A percentile compares a stretch with the other conserved stretches of the same genome.
Evolutionary conservation across 2,113 vertebrate genomes (phyloP).

Genomic region (Odocoileus virginianus): DNA sequence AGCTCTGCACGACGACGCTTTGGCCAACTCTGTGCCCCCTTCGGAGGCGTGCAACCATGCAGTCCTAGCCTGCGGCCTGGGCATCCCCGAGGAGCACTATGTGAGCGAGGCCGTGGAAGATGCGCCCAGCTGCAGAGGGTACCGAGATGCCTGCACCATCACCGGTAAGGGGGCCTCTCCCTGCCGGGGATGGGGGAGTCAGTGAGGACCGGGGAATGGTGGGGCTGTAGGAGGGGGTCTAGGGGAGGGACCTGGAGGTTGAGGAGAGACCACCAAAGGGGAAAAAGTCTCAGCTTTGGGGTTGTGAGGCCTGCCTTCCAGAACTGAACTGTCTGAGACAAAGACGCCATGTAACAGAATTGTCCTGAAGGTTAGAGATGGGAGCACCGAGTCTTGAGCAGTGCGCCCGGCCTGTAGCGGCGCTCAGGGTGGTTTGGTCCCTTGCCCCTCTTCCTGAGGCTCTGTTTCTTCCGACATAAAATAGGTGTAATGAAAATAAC

Average conservation of each 20-base stretch:
- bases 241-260: rapidly evolving
- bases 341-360: background rate
- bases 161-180: constrained; percentile 84
- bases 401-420: rapidly evolving
- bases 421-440: rapidly evolving
- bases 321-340: background rate
- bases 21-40: constrained; percentile 82
- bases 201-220: background rate
- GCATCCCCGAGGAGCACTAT: constrained; percentile 88
- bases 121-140: constrained; percentile 78
- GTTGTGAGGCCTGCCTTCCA: background rate
- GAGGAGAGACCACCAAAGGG: no score
- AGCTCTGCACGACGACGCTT: constrained; percentile 85
- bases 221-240: rapidly evolving
- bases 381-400: background rate
- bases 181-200: rapidly evolving
- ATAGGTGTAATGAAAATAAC: background rate
- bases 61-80: constrained; percentile 77
- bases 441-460: background rate
- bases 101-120: constrained; percentile 86
- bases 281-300: background rate
- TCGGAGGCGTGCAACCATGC: constrained; percentile 69
- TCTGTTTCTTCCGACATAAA: background rate
- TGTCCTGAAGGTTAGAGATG: background rate
- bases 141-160: constrained; percentile 97